Evolutionary conservation across 2,797 vertebrate species (phyloP).

Genomic region (Macrochelys suwanniensis): DNA sequence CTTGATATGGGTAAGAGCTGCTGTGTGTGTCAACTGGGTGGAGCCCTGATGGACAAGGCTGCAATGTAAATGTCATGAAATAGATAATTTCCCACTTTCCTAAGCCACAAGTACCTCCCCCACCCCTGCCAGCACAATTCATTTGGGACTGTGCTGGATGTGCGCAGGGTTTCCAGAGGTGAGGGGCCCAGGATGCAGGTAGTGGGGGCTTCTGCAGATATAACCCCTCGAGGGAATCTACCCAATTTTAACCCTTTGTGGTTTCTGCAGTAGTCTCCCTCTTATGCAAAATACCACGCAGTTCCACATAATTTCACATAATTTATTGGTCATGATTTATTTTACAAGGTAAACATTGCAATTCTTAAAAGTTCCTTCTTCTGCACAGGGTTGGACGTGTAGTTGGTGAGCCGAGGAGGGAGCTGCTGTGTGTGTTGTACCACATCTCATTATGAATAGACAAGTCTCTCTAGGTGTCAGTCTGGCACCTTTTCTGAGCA

Average conservation of each 20-base stretch:
- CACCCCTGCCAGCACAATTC: neutral
- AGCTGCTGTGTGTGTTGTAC: neutral
- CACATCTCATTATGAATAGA: accelerated
- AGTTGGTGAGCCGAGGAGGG: neutral
- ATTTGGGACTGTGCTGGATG: neutral
- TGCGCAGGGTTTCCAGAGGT: neutral
- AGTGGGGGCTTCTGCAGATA: neutral
- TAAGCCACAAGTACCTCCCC: constrained; percentile 26
- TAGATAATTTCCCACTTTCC: constrained; percentile 54
- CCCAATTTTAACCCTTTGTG: neutral
- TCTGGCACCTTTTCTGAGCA: neutral
- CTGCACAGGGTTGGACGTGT: neutral
- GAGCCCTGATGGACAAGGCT: constrained; percentile 32
- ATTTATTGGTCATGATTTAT: neutral
- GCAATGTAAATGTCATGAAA: constrained; percentile 37
- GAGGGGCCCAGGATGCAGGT: neutral
- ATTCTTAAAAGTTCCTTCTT: neutral
- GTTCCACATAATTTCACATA: neutral
- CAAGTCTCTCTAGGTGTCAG: neutral
- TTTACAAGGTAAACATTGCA: neutral
- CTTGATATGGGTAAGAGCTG: neutral
- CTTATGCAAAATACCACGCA: neutral
- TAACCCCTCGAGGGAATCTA: neutral
- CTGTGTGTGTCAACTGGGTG: constrained; percentile 34
- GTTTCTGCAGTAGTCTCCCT: neutral